phyloP scores from a whole-genome alignment of 2,797 vertebrate genomes.

The Xerus rutilus region DNA sequence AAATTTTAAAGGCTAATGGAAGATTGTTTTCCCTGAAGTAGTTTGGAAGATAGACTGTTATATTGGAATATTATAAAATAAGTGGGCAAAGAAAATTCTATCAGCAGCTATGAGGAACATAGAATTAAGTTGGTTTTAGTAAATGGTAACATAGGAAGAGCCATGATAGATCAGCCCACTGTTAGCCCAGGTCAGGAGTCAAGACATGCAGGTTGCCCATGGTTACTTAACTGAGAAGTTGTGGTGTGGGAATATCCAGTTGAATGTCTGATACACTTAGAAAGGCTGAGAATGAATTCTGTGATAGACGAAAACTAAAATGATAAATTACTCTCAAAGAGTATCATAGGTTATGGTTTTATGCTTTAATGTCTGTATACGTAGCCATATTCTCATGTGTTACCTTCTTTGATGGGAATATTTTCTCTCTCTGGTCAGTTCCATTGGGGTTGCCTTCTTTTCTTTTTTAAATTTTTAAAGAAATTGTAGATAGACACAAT shows the following conservation, averaged over 20 bases:
- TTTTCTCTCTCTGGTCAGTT: neutral
- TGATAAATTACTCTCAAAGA: neutral
- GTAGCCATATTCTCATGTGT: neutral
- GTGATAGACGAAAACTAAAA: slow-evolving; percentile 3
- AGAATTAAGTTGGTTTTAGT: slow-evolving; percentile 31
- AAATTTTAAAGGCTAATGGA: slow-evolving; percentile 43
- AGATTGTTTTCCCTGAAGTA: neutral
- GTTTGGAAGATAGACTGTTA: slow-evolving; percentile 6
- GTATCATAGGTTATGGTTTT: neutral
- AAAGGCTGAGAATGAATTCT: neutral
- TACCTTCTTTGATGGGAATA: neutral
- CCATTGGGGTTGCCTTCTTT: slow-evolving; percentile 7
- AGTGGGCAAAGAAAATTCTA: neutral
- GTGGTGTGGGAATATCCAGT: neutral
- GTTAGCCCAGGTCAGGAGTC: neutral
- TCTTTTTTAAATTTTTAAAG: too few relatives aligned
- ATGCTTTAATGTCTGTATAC: neutral
- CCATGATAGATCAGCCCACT: neutral
- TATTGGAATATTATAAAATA: slow-evolving; percentile 5
- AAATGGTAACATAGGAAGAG: neutral
- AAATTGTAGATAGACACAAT: too few relatives aligned
- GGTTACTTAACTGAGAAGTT: neutral
- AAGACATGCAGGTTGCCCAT: neutral
- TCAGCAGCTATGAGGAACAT: slow-evolving; percentile 35
- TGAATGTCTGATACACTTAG: neutral